Base-by-base conservation (phyloP, 2,797 vertebrate species). In the Rallus crepitans region DNA sequence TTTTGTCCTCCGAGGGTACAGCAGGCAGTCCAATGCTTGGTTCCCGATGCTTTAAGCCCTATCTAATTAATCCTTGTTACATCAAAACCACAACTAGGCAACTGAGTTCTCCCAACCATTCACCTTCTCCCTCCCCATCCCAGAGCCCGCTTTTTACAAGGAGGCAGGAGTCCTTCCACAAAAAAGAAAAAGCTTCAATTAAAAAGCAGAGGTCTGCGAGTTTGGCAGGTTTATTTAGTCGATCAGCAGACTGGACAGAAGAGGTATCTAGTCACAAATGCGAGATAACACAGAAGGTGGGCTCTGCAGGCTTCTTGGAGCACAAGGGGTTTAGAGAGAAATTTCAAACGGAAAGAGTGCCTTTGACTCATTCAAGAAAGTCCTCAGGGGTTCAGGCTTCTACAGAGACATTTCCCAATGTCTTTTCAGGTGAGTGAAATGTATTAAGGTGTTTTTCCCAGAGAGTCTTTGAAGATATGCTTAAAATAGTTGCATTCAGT, bases 31-130 rank as follows among this genome's bases (percentile, higher is more conserved):
- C 98, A 0, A 40, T 70, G 9, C 82, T 97, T 59, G 97, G 98
- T 83, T 98, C 98, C 68, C 96, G 97, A 96, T 82, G 96, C 94
- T 75, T 99, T 80, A 99, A 99, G 92, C 98, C 99, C 19, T 99
- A 99, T 87, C 98, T 98, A 27, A 98, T 99, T 91, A 98, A 98
- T 82, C 98, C 99, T 3, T 99, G 98, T 93, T 99, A 99, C 97
- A 98, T 99, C 95, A 99, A 99, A 98, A 99, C 99, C 91, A 99
- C 99, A 90, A 99, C 99, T 3, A 98, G 99, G 64, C 99, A 99
- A 95, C 98, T 99, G 91, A 99, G 99, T 97, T 99, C 99, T 65
- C 99, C 99, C 9, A 98, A 98, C n/a, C 98, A 98, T 78, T 99
- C 99, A 24, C 99, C 99, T 8, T 97, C 96, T 9, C 96, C 98